A percentile compares a stretch with the other conserved stretches of the same genome.
Evolutionary conservation across 2,797 vertebrate genomes (phyloP).

Genomic region (Acipenser ruthenus): DNA sequence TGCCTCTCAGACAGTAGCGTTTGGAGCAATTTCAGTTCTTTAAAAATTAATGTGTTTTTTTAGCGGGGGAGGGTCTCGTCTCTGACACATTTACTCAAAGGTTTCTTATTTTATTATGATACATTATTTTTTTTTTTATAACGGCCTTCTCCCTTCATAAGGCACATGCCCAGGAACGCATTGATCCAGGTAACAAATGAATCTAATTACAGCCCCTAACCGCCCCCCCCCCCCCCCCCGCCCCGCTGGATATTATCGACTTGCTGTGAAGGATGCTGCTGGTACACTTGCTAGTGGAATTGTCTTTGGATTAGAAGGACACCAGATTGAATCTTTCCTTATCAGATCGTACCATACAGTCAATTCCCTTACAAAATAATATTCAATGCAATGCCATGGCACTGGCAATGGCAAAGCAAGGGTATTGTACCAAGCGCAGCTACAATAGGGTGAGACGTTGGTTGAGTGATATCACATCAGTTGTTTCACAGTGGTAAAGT

Average conservation of each 20-base stretch:
- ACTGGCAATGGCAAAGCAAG: no score
- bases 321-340: no score
- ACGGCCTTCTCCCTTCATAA: conserved; percentile 60
- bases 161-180: conserved; percentile 66
- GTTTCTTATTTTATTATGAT: conserved; percentile 72
- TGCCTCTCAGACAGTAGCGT: conserved; percentile 34
- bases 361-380: no score
- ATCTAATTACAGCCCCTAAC: conserved; percentile 68
- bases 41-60: conserved; percentile 68
- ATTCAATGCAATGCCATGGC: no score
- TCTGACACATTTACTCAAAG: conserved; percentile 63
- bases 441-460: no score
- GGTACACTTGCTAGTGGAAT: conserved; percentile 46
- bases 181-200: conserved; percentile 68
- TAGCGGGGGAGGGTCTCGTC: conserved; percentile 46
- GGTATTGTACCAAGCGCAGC: no score
- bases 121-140: conserved; percentile 55
- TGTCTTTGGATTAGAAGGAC: conserved; percentile 40
- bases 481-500: no score
- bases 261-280: conserved; percentile 68
- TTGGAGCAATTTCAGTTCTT: conserved; percentile 55
- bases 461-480: no score
- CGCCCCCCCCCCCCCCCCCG: conserved; percentile 63
- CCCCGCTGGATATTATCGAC: conserved; percentile 60
- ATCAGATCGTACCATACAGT: no score